Percentiles rank a stretch among this genome's conserved stretches.
Evolutionary conservation across 2,113 vertebrate genomes (phyloP).

Genomic region (Gopherus flavomarginatus): DNA sequence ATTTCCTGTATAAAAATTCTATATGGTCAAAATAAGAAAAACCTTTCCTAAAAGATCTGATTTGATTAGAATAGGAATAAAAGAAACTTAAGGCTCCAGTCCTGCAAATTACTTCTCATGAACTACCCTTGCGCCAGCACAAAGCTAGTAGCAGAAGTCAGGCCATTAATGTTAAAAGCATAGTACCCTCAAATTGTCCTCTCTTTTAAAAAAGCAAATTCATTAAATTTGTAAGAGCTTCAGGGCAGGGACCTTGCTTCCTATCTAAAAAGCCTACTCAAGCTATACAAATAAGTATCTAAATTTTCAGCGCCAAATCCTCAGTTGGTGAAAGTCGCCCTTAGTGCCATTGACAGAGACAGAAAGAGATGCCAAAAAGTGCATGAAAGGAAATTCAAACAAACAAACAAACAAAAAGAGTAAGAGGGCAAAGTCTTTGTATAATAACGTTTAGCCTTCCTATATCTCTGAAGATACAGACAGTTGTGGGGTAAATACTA

Average conservation of each 20-base stretch:
- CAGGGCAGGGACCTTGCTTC: not conserved
- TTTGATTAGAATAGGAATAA: not conserved
- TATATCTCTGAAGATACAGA: not conserved
- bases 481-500: not conserved
- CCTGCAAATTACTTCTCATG: not conserved
- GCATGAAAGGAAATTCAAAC: not conserved
- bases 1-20: not conserved
- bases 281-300: not conserved
- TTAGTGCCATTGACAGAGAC: not conserved
- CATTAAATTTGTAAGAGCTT: not conserved
- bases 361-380: not conserved
- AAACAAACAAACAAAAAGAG: not conserved
- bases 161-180: not conserved
- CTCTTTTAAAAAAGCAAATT: not conserved
- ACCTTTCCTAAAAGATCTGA: not conserved
- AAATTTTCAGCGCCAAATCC: rapidly evolving
- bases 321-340: not conserved
- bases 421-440: not conserved
- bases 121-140: rapidly evolving
- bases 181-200: not conserved
- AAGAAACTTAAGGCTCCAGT: not conserved
- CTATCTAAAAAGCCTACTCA: not conserved
- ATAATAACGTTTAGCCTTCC: not conserved
- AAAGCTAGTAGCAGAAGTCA: not conserved
- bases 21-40: not conserved